These are phyloP conservation scores for Dasypogon diadema DNA, from an alignment of 2,888 invertebrate genomes.

Conservation along the genomic window DNA sequence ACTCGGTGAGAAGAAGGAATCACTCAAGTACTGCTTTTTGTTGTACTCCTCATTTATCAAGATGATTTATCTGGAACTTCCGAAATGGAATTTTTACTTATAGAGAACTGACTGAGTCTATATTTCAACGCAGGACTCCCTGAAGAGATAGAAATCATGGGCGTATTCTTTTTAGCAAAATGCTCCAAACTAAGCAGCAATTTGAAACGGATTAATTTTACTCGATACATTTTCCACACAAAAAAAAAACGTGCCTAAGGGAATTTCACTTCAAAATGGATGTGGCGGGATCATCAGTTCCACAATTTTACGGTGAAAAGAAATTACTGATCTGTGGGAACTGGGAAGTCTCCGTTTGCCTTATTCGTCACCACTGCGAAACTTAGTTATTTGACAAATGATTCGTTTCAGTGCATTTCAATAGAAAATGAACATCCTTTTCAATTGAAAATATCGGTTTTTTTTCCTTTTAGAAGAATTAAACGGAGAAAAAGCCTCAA, in stretches of 20 bases:
- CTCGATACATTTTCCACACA: not conserved
- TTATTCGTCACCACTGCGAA: not conserved
- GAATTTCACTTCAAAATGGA: not conserved
- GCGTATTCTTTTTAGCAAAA: not conserved
- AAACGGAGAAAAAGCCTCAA: not conserved
- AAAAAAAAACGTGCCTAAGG: not conserved
- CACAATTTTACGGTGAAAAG: not conserved
- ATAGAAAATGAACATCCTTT: not conserved
- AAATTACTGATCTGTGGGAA: not conserved
- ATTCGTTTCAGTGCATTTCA: not conserved
- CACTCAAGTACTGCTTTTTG: not conserved
- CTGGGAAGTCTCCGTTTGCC: not conserved
- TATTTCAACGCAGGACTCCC: not conserved
- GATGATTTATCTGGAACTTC: not conserved
- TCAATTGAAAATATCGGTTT: not conserved
- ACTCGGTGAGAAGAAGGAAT: not conserved
- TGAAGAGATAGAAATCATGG: not conserved
- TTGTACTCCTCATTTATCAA: not conserved
- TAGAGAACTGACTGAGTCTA: no score
- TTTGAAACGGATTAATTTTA: not conserved
- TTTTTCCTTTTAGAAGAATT: not conserved
- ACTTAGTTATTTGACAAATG: not conserved
- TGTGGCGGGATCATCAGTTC: not conserved
- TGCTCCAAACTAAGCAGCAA: not conserved
- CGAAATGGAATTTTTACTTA: not conserved